Conservation (phyloP, 2,113 vertebrate genomes). For the Physeter macrocephalus region DNA sequence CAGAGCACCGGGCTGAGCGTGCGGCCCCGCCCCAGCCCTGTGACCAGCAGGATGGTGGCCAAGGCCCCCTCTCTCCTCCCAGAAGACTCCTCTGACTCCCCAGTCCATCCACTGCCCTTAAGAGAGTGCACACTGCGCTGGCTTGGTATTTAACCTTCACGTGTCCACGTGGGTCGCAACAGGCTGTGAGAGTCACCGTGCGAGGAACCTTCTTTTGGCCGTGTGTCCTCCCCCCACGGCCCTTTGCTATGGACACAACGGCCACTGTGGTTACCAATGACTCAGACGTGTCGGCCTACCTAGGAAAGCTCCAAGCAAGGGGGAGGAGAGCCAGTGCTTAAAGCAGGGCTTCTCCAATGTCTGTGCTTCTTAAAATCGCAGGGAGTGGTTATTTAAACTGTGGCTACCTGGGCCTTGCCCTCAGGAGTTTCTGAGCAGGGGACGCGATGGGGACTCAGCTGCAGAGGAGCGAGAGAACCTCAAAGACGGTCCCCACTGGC, state of each 20-base stretch:
- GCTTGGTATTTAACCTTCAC: neutral
- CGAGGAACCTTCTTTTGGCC: neutral
- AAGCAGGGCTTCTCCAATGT: neutral
- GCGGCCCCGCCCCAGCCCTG: neutral
- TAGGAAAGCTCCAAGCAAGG: neutral
- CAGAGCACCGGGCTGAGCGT: fast-evolving
- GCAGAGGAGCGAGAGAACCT: neutral
- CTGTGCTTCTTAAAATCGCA: neutral
- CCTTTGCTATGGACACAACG: neutral
- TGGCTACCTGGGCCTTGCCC: too few species aligned
- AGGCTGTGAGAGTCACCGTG: neutral
- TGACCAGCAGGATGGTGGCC: neutral
- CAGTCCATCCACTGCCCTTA: neutral
- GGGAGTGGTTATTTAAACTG: neutral
- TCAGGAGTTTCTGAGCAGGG: neutral
- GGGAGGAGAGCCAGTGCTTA: neutral
- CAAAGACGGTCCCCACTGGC: neutral
- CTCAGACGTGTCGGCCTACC: neutral
- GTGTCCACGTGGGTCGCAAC: neutral
- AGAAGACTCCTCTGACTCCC: neutral
- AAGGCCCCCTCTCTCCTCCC: neutral
- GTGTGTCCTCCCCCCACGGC: neutral
- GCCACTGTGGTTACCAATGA: neutral
- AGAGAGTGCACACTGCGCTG: fast-evolving
- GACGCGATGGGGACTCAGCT: neutral